Base-by-base conservation (phyloP, 2,888 invertebrate genomes). In the Adelognathus sp. region DNA sequence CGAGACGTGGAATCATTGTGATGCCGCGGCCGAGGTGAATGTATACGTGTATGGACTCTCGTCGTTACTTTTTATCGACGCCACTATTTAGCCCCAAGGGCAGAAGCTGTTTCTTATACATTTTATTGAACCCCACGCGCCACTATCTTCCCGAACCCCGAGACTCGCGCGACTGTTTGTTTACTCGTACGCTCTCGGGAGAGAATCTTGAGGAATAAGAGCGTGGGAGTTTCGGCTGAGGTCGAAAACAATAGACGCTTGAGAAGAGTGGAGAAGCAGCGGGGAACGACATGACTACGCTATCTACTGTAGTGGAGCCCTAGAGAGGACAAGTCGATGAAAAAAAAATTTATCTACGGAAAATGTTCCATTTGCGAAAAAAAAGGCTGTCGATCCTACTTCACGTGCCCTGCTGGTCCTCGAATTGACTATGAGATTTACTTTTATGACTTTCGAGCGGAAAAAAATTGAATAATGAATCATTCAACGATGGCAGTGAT, bases 41-140 rank as follows among this genome's bases (percentile, higher is more conserved):
- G 27, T 21, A 14, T 24, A 14, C 14, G 33, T 33, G 36, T n/a
- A 9, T 21, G n/a, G n/a, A n/a, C 41, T 29, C 44, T 16, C 29
- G 31, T 31, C 66, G 54, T 54, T 54, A 54, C 31, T 54, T 69
- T 69, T 69, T 69, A 69, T 69, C 41, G 29, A 14, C 29, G 56
- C 3, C 41, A 41, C 16, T 46, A 36, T 21, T 18, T 21, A 21
- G 18, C 46, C 18, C 24, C 67, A 54, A 31, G 41, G 67, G n/a
- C 44, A 29, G 9, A 27, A 29, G 11, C 27, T 16, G 31, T 29
- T 18, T 29, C 18, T 56, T 56, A 33, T 31, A 69, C 44, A 44
- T 31, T 41, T 36, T 56, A 44, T 56, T 67, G 44, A 31, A 29
- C 18, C 44, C 21, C 14, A 11, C 14, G 21, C 16, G 46, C 11